These are phyloP conservation scores for Amphiduros pacificus DNA, from an alignment of 2,888 invertebrate species.

Conservation along the genomic window DNA sequence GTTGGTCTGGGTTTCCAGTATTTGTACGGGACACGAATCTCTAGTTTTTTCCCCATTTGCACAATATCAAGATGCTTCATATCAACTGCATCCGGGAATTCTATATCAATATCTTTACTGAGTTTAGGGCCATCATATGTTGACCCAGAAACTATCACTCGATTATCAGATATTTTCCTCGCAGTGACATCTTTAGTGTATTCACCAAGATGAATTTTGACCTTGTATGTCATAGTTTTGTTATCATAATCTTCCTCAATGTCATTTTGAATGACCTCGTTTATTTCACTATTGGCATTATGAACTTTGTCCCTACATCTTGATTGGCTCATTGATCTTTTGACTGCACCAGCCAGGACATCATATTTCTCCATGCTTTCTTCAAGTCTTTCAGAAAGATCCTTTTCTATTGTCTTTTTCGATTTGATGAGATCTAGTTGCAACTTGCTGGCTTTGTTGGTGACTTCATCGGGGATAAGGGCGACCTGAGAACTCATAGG, in stretches of 20 bases:
- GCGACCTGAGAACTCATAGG: background rate
- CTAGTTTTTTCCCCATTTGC: background rate
- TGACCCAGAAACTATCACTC: background rate
- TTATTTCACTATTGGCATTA: background rate
- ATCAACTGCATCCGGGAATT: background rate
- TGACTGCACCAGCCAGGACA: background rate
- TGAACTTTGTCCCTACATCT: background rate
- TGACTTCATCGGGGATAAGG: background rate
- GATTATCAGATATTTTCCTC: background rate
- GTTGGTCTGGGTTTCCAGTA: background rate
- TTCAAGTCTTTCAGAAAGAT: background rate
- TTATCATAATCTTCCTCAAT: background rate
- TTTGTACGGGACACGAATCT: background rate
- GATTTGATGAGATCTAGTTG: background rate
- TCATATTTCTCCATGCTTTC: background rate
- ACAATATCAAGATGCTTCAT: background rate
- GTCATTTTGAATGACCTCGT: background rate
- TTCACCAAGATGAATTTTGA: background rate
- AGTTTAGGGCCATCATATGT: background rate
- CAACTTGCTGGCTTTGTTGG: background rate
- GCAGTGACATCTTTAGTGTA: background rate
- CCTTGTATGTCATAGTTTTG: background rate
- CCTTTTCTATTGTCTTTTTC: background rate
- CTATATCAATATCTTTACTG: background rate
- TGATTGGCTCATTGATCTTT: background rate